Percentiles rank a stretch among this genome's conserved stretches.
Evolutionary conservation across 2,888 invertebrate genomes (phyloP).

Genomic region (Eupsilia transversa): DNA sequence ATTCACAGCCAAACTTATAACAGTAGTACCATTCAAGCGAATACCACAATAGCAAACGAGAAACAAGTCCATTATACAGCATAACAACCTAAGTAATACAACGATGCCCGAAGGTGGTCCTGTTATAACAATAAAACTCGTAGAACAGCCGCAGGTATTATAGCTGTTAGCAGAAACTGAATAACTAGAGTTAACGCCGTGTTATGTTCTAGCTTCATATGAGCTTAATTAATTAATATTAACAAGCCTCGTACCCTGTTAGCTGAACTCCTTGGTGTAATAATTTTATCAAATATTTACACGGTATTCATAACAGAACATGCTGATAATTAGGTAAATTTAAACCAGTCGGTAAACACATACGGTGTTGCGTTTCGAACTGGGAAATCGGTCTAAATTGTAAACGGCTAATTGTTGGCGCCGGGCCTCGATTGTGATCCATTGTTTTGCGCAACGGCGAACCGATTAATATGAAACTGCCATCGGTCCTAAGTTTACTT

Average conservation of each 20-base stretch:
- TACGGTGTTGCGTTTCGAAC: slow-evolving; percentile 49
- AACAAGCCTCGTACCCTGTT: slow-evolving; percentile 80
- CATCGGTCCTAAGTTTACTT: slow-evolving; percentile 59
- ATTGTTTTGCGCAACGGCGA: slow-evolving; percentile 56
- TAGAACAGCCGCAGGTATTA: slow-evolving; percentile 63
- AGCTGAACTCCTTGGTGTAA: slow-evolving; percentile 78
- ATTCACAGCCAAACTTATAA: slow-evolving; percentile 29
- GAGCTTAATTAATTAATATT: slow-evolving; percentile 85
- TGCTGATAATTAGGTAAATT: slow-evolving; percentile 66
- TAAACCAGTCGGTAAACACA: slow-evolving; percentile 53
- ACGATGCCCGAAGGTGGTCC: slow-evolving; percentile 50
- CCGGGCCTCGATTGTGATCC: slow-evolving; percentile 43
- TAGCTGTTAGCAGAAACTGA: slow-evolving; percentile 69
- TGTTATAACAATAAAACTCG: slow-evolving; percentile 66
- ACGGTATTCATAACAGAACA: slow-evolving; percentile 69
- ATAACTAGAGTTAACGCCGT: slow-evolving; percentile 71
- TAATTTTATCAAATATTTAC: slow-evolving; percentile 82
- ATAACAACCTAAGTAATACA: slow-evolving; percentile 48
- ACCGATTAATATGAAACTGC: slow-evolving; percentile 61
- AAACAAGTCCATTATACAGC: slow-evolving; percentile 56
- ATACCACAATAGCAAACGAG: slow-evolving; percentile 37
- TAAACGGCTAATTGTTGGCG: slow-evolving; percentile 43
- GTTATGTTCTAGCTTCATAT: slow-evolving; percentile 73
- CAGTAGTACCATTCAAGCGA: slow-evolving; percentile 35
- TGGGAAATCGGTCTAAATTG: slow-evolving; percentile 56